phyloP scores from a whole-genome alignment of 2,888 invertebrate species.

The Hecatera dysodea region DNA sequence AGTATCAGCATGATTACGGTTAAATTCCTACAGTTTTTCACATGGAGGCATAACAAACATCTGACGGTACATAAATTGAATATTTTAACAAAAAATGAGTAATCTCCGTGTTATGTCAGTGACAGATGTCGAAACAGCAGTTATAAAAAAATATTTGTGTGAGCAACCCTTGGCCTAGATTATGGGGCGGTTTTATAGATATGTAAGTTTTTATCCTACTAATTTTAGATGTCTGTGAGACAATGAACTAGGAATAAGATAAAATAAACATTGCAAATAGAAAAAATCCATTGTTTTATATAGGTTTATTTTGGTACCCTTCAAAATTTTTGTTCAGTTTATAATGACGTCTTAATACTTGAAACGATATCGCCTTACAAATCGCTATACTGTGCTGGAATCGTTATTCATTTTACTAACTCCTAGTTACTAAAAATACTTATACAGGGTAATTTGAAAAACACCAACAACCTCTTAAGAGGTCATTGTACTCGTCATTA shows the following conservation, averaged over 20 bases:
- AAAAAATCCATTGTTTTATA: too few species aligned
- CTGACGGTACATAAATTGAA: slow-evolving; percentile 58
- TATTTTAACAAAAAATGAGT: slow-evolving; percentile 52
- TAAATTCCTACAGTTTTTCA: slow-evolving; percentile 13
- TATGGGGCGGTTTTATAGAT: slow-evolving; percentile 15
- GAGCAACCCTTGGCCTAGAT: slow-evolving; percentile 45
- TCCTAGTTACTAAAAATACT: neutral
- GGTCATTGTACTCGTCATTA: too few species aligned
- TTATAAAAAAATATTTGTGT: slow-evolving; percentile 51
- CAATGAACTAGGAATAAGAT: neutral
- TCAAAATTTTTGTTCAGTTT: neutral
- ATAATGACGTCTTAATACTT: neutral
- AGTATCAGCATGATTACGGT: neutral
- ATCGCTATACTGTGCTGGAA: neutral
- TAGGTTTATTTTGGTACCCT: neutral
- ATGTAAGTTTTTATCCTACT: neutral
- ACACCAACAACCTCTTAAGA: too few species aligned
- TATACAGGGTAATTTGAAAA: too few species aligned
- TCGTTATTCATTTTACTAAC: neutral
- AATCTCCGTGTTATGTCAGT: slow-evolving; percentile 53
- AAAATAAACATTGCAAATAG: too few species aligned
- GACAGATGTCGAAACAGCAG: slow-evolving; percentile 59
- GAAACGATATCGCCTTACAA: neutral
- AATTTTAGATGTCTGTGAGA: neutral
- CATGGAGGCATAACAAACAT: slow-evolving; percentile 48